Conservation (phyloP, 2,888 invertebrate genomes). For the Eupithecia subumbrata region DNA sequence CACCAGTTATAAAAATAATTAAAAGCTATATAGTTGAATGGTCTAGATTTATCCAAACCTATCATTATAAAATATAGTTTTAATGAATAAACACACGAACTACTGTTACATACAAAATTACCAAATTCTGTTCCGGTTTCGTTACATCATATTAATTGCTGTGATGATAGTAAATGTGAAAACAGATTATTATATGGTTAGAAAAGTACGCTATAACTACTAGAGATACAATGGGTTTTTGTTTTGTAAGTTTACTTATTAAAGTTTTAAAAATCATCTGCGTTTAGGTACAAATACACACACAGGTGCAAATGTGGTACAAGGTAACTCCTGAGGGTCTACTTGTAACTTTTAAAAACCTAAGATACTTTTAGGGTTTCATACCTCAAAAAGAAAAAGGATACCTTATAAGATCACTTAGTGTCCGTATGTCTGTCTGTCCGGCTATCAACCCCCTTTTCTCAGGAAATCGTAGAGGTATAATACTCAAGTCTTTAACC, state of each 20-base stretch:
- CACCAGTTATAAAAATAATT: conserved; percentile 5
- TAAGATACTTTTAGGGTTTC: too few species aligned
- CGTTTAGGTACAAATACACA: too few species aligned
- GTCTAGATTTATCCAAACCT: not conserved
- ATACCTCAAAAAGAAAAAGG: too few species aligned
- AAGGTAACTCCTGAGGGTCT: too few species aligned
- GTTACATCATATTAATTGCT: conserved; percentile 23
- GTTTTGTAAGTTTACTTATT: not conserved
- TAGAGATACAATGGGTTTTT: not conserved
- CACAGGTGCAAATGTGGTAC: too few species aligned
- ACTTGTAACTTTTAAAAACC: too few species aligned
- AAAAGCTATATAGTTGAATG: not conserved
- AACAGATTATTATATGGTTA: conserved; percentile 2
- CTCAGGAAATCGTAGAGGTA: too few species aligned
- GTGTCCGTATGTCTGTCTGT: too few species aligned
- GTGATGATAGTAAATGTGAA: conserved; percentile 3
- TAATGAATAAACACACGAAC: conserved; percentile 8
- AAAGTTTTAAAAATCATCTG: too few species aligned
- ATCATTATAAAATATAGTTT: conserved; percentile 7
- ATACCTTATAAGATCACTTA: too few species aligned
- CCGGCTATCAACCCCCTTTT: too few species aligned
- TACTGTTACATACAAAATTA: conserved; percentile 12
- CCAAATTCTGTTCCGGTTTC: conserved; percentile 20
- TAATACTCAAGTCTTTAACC: too few species aligned
- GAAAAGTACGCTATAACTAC: not conserved